These are phyloP conservation scores for Folsomia manolachei DNA, from an alignment of 2,888 invertebrate species.

Conservation along the genomic window DNA sequence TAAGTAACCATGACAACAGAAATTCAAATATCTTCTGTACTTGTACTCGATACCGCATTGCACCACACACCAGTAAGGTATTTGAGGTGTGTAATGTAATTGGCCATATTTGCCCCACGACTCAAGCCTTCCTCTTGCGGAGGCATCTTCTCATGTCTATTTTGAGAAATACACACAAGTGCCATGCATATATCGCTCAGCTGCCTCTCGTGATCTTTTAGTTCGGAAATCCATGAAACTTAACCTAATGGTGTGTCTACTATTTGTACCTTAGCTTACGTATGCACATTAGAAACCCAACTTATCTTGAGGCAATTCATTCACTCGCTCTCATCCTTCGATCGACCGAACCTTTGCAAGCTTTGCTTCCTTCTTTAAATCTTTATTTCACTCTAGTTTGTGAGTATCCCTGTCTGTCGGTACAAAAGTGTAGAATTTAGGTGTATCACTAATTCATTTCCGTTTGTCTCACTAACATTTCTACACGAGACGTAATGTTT, in stretches of 20 bases:
- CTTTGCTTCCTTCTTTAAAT: background rate
- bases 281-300: conserved; percentile 13
- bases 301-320: conserved; percentile 16
- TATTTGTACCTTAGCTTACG: background rate
- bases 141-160: conserved; percentile 21
- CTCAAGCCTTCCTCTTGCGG: background rate
- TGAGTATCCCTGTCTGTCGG: too few species aligned
- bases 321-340: conserved; percentile 17
- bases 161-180: conserved; percentile 15
- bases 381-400: background rate
- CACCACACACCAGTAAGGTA: background rate
- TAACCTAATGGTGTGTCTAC: background rate
- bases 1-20: conserved; percentile 19
- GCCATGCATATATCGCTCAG: background rate
- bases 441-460: background rate
- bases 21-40: too few species aligned
- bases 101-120: conserved; percentile 11
- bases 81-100: conserved; percentile 13
- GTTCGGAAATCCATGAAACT: background rate
- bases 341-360: background rate
- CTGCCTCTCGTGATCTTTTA: too few species aligned
- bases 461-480: background rate
- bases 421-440: too few species aligned
- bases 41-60: too few species aligned
- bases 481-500: background rate